Percentiles rank a stretch among this genome's conserved stretches.
These are phyloP conservation scores for Drosophila cognata DNA, from an alignment of 2,888 invertebrate genomes.

Conservation along the genomic window DNA sequence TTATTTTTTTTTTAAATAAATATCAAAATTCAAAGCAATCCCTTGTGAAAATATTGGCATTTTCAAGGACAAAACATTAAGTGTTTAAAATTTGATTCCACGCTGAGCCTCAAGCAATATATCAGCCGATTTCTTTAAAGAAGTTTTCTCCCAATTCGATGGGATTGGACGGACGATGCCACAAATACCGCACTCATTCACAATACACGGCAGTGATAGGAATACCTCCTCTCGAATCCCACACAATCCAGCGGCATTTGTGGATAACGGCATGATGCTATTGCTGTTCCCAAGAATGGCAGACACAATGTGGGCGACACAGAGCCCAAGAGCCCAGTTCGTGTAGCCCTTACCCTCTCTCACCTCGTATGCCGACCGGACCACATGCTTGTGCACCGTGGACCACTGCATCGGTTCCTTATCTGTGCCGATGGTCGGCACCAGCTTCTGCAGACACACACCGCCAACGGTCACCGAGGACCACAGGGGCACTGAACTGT, in stretches of 20 bases:
- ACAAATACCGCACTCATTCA: slow-evolving; percentile 89
- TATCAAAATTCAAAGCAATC: neutral
- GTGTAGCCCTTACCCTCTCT: slow-evolving; percentile 93
- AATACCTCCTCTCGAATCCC: slow-evolving; percentile 92
- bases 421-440: slow-evolving; percentile 89
- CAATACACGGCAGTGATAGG: slow-evolving; percentile 91
- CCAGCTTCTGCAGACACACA: slow-evolving; percentile 90
- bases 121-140: slow-evolving; percentile 88
- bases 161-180: slow-evolving; percentile 89
- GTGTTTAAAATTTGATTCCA: slow-evolving; percentile 25
- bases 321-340: slow-evolving; percentile 93
- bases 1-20: neutral
- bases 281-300: slow-evolving; percentile 89
- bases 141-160: slow-evolving; percentile 86
- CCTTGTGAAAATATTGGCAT: neutral
- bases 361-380: slow-evolving; percentile 91
- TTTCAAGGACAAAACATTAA: neutral
- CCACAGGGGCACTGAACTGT: slow-evolving; percentile 94
- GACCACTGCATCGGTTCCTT: slow-evolving; percentile 91
- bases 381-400: slow-evolving; percentile 90
- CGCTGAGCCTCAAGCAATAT: slow-evolving; percentile 84
- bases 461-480: slow-evolving; percentile 95
- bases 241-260: slow-evolving; percentile 87
- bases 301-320: slow-evolving; percentile 88
- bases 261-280: slow-evolving; percentile 90